These are phyloP conservation scores for Bettongia penicillata DNA, from an alignment of 2,113 vertebrate genomes.

Conservation along the genomic window DNA sequence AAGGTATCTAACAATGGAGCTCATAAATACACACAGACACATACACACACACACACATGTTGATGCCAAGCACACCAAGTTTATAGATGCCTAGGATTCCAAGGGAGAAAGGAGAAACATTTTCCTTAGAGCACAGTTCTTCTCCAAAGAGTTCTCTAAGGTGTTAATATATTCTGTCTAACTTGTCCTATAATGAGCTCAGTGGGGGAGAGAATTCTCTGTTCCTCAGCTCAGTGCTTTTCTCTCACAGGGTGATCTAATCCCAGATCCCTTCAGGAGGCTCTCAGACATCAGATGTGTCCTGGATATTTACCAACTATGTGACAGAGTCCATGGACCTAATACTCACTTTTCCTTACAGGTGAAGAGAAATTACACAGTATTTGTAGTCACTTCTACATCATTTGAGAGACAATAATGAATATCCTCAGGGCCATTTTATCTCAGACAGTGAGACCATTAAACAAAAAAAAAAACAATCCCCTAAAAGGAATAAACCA, in stretches of 20 bases:
- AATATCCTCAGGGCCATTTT: neutral
- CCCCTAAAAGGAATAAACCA: neutral
- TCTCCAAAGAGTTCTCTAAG: neutral
- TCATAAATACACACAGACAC: accelerated
- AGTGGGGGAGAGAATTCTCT: neutral
- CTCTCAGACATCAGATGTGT: neutral
- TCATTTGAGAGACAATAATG: neutral
- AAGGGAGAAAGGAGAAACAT: neutral
- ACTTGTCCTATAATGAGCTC: constrained; percentile 22
- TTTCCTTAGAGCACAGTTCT: neutral
- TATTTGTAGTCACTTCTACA: neutral
- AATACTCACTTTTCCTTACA: neutral
- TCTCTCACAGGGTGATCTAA: neutral
- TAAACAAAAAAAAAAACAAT: neutral
- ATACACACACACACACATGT: neutral
- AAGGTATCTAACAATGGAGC: neutral
- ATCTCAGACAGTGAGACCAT: neutral
- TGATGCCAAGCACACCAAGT: neutral
- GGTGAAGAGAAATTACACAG: neutral
- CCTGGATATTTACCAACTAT: neutral
- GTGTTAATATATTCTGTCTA: neutral
- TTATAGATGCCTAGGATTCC: neutral
- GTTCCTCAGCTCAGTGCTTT: neutral
- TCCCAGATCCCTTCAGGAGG: neutral
- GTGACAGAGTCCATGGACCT: neutral